phyloP scores from a whole-genome alignment of 2,113 vertebrate genomes.

The Noturus placidus region DNA sequence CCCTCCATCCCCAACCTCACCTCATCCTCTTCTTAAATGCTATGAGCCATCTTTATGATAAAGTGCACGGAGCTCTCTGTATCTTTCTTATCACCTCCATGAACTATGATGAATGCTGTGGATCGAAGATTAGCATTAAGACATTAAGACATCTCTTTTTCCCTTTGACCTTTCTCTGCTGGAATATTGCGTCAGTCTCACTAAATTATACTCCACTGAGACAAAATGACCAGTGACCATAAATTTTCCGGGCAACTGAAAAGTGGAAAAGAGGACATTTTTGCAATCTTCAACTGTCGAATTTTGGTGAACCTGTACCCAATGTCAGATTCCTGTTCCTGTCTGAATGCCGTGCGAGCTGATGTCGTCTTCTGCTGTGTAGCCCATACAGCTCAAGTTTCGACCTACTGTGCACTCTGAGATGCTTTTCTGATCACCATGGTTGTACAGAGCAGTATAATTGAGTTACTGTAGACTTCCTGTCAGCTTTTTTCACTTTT shows the following conservation, averaged over 20 bases:
- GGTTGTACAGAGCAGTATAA: background rate
- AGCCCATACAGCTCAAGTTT: background rate
- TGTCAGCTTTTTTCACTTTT: background rate
- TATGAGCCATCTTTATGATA: background rate
- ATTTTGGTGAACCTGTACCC: background rate
- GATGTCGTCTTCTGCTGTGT: background rate
- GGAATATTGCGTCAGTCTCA: background rate
- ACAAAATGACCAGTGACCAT: background rate
- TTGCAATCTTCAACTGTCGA: background rate
- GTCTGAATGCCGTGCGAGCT: background rate
- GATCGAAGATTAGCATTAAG: background rate
- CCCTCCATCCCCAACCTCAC: background rate
- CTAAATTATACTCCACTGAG: background rate
- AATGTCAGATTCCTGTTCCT: background rate
- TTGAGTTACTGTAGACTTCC: background rate
- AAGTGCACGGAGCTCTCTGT: background rate
- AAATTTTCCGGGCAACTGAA: background rate
- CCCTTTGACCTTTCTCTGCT: conserved; percentile 30
- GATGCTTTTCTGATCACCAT: background rate
- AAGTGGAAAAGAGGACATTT: background rate
- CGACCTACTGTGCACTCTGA: background rate
- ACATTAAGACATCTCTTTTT: conserved; percentile 2
- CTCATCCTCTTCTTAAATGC: conserved; percentile 11
- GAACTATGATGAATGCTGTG: background rate
- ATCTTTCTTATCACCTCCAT: background rate